Evolutionary conservation across 2,888 invertebrate genomes (phyloP), one percentile per base, ranked within the genome.

Genomic region (Tetheella fluctuosa): DNA sequence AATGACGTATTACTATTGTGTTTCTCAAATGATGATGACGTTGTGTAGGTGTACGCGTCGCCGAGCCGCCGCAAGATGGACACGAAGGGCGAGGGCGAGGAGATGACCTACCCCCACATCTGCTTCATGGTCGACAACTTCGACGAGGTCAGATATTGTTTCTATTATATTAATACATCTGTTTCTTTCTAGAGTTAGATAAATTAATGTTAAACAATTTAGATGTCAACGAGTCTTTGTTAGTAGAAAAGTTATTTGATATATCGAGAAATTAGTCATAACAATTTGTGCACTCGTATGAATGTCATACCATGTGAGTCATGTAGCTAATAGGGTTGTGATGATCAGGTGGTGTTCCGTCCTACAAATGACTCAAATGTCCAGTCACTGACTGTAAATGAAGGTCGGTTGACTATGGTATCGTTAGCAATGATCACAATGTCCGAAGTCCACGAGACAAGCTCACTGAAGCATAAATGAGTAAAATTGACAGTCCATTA

Each of bases 81-180:
- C 89, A 97, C 97, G 13, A 99, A 99, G 90, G 99, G 99, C 52
- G 99, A 99, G 80, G 96, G 97, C 59, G 99, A 99, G 89, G 99
- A 99, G 93, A 99, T 99, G 89, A 98, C 99, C 52, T 99, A 99
- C 93, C 99, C 99, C 2, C 98, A 99, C 93, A 98, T 99, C 79
- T 99, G 99, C 93, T 99, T 99, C 93, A 98, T 98, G 96, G 98
- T 99, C 64, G 99, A 99, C 92, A 99, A 99, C 93, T 99, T 99
- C 89, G 99, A 99, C 88, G 99, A 99, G 95, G 99, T 97, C 79
- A 77, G 76, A 54, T 62, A 37, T 58, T 52, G n/a, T 0, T n/a
- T 39, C 0, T 39, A n/a, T 10, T 39, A 39, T 39, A 39, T 39
- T 39, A 15, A 15, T 37, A 15, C 15, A 30, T 30, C 30, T 30